Conservation (phyloP, 2,888 invertebrate species). For the Axea sp. region DNA sequence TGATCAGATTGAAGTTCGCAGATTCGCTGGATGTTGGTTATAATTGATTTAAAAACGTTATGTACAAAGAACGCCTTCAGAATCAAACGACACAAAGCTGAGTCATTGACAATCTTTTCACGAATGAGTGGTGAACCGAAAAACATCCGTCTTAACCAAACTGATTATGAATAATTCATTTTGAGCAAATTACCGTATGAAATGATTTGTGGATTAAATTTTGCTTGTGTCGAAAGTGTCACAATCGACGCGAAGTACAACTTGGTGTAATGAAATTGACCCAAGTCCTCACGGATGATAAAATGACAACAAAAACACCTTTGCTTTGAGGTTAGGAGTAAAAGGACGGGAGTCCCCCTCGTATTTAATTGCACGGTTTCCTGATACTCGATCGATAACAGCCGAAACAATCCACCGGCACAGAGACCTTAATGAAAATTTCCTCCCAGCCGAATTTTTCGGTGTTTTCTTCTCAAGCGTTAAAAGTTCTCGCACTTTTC, state of each 20-base stretch:
- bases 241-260: background rate
- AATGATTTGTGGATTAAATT: no score
- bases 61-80: no score
- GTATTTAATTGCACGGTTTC: constrained; percentile 42
- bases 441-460: constrained; percentile 27
- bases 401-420: constrained; percentile 33
- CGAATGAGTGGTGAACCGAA: no score
- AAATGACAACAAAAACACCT: constrained; percentile 6
- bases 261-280: constrained; percentile 4
- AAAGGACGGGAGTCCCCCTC: constrained; percentile 10
- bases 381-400: constrained; percentile 33
- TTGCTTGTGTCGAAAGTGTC: no score
- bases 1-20: no score
- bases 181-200: no score
- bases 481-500: constrained; percentile 54
- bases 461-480: constrained; percentile 39
- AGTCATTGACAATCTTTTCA: no score
- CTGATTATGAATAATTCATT: no score
- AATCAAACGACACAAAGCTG: no score
- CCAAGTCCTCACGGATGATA: constrained; percentile 2
- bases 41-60: no score
- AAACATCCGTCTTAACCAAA: no score
- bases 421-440: constrained; percentile 34
- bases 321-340: constrained; percentile 20
- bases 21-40: no score